These are phyloP conservation scores for Trogon melanurus DNA, from an alignment of 2,113 vertebrate genomes.

Conservation along the genomic window DNA sequence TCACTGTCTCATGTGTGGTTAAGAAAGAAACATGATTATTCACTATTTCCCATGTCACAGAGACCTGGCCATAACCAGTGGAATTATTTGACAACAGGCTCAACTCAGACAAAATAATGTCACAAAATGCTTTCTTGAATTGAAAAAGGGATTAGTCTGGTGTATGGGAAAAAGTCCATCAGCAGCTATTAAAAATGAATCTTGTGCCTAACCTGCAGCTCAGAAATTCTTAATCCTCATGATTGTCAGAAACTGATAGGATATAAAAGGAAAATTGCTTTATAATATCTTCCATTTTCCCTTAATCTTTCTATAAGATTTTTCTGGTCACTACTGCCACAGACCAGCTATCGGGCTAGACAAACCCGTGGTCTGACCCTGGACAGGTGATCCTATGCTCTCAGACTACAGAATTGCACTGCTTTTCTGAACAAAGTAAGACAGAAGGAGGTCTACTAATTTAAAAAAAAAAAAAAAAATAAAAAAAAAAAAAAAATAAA, in stretches of 20 bases:
- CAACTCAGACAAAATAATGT: constrained; percentile 16
- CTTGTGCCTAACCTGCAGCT: constrained; percentile 24
- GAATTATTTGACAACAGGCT: constrained; percentile 39
- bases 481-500: neutral
- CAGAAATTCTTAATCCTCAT: constrained; percentile 47
- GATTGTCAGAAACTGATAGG: constrained; percentile 44
- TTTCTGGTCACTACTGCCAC: constrained; percentile 9
- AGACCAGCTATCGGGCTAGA: neutral
- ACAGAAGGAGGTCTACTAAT: neutral
- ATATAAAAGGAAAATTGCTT: constrained; percentile 58
- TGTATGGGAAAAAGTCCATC: constrained; percentile 33
- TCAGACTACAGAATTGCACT: neutral
- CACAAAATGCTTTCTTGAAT: constrained; percentile 19
- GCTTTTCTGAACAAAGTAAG: neutral
- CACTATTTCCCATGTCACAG: neutral
- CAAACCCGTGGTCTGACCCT: neutral
- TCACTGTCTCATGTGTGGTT: neutral
- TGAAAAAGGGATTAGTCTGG: constrained; percentile 45
- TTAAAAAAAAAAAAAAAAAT: neutral
- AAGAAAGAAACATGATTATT: neutral
- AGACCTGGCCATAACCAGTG: neutral
- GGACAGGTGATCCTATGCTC: neutral
- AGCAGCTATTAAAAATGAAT: constrained; percentile 39
- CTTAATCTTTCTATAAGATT: constrained; percentile 56
- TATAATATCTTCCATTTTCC: constrained; percentile 57